These are phyloP conservation scores for Quadroppia sp. DNA, from an alignment of 2,888 invertebrate species.

Conservation along the genomic window DNA sequence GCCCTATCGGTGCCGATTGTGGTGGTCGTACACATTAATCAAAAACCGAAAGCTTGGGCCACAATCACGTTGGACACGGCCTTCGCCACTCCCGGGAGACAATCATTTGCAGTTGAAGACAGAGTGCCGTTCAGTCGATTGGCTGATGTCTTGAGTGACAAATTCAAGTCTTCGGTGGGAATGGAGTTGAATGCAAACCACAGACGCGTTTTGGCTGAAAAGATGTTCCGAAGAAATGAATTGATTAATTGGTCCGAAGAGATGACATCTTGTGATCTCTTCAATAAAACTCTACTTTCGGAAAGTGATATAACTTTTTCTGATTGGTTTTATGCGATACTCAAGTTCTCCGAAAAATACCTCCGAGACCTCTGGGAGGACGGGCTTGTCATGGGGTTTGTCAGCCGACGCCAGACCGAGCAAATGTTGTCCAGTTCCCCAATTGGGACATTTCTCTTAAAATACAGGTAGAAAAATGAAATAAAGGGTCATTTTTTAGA, in stretches of 20 bases:
- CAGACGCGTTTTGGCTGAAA: constrained; percentile 82
- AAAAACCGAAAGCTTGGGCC: constrained; percentile 98
- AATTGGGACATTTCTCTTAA: constrained; percentile 82
- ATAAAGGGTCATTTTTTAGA: too few species aligned
- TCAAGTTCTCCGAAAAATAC: constrained; percentile 93
- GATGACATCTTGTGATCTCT: too few species aligned
- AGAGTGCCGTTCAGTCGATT: constrained; percentile 82
- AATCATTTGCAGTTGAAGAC: constrained; percentile 88
- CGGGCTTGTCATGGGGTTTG: constrained; percentile 76
- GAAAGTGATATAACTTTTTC: constrained; percentile 95
- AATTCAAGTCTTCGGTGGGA: constrained; percentile 83
- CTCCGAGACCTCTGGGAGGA: constrained; percentile 86
- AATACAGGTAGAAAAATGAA: too few species aligned
- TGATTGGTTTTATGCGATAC: constrained; percentile 99
- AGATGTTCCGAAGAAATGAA: constrained; percentile 65
- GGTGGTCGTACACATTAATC: constrained; percentile 98
- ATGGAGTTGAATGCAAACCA: constrained; percentile 81
- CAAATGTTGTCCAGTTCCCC: constrained; percentile 71
- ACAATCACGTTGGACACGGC: constrained; percentile 99
- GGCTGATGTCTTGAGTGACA: constrained; percentile 83
- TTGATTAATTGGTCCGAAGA: constrained; percentile 75
- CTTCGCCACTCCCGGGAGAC: constrained; percentile 86
- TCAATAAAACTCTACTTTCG: constrained; percentile 85
- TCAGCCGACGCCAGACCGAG: constrained; percentile 86
- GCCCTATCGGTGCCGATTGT: constrained; percentile 92